Evolutionary conservation across 2,888 invertebrate genomes (phyloP), one percentile per base, ranked within the genome.

Genomic region (Petrolisthes manimaculis): DNA sequence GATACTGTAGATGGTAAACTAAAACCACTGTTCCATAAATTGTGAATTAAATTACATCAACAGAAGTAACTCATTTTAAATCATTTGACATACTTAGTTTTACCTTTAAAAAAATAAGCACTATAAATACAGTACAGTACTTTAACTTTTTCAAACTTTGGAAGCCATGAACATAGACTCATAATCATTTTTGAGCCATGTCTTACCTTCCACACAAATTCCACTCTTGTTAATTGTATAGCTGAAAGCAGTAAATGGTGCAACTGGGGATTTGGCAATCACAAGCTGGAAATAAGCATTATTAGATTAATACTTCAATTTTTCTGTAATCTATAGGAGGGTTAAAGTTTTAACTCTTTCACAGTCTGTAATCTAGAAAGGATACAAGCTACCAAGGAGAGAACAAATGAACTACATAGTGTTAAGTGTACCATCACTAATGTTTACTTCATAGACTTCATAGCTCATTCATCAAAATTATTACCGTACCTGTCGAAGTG

Each of bases 221-320:
- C 86, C 89, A 9, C 67, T 8, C 14, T 78, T n/a, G 5, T 37
- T 56, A 21, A 85, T 74, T 54, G 53, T 71, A 71, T 86, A 85
- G 77, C 67, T 21, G 75, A 84, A 84, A 5, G 75, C 81, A n/a
- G 88, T 84, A 71, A 81, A 74, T 55, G 88, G 88, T 8, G 88
- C 80, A 71, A 88, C 81, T 18, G 88, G 88, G 21, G 88, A 88
- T 79, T 88, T 88, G n/a, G 81, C 88, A 51, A 88, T 81, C 53
- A 85, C 55, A 12, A 88, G 75, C 88, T 88, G 81, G 5, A n/a
- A 61, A 80, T n/a, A 21, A 51, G 75, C 53, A 21, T 21, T n/a
- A 56, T 71, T 5, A 81, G 1, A 8, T 67, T 69, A 81, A 56
- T 61, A 81, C 9, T 74, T 24, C 9, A 12, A 37, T 37, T 77